These are phyloP conservation scores for Tragelaphus scriptus DNA, from an alignment of 2,113 vertebrate genomes.

Conservation along the genomic window DNA sequence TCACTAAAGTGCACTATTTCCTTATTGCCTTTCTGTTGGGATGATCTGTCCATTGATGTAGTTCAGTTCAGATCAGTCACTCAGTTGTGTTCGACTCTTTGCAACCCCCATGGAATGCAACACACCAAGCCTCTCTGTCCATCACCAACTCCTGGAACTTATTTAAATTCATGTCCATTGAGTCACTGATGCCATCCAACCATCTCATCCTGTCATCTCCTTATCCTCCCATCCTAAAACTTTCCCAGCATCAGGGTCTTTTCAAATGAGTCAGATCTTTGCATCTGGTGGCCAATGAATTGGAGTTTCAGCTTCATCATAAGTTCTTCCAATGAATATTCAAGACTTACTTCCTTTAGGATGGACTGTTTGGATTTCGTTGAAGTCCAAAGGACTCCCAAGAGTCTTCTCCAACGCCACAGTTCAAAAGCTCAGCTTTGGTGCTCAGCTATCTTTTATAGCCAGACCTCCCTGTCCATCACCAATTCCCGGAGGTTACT, in stretches of 20 bases:
- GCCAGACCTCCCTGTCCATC: too few species aligned
- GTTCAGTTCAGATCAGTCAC: neutral
- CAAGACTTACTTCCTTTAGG: neutral
- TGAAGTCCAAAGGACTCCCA: neutral
- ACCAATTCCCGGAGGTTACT: too few species aligned
- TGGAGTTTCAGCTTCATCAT: neutral
- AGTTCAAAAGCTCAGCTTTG: neutral
- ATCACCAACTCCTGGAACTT: neutral
- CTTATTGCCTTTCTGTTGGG: neutral
- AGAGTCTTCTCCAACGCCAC: neutral
- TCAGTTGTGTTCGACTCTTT: neutral
- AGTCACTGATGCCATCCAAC: neutral
- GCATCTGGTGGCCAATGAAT: neutral
- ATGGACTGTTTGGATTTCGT: neutral
- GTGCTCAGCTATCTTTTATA: neutral
- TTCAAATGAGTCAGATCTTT: neutral
- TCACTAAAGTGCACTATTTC: neutral
- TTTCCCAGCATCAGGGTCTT: neutral
- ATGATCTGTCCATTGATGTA: neutral
- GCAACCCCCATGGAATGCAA: neutral
- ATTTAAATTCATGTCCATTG: neutral
- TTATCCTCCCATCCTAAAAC: neutral
- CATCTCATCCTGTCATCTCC: neutral
- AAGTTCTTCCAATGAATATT: neutral
- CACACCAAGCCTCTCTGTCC: neutral